Percentiles rank a stretch among this genome's conserved stretches.
Conservation (phyloP, 2,888 invertebrate genomes). For the Phalangium opilio region DNA sequence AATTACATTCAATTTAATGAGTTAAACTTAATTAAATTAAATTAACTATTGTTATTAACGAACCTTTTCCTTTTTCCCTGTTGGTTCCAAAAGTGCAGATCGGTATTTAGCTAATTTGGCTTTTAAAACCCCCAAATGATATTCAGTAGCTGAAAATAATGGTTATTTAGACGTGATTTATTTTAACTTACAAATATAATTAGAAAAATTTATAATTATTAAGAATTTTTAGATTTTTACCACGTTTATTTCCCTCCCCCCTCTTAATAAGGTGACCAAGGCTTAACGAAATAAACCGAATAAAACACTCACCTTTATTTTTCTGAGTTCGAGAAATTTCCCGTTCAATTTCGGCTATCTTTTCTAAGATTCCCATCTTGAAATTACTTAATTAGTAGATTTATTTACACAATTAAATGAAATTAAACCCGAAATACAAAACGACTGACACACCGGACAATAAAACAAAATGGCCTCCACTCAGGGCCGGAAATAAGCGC, state of each 20-base stretch:
- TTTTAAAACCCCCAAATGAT: conserved; percentile 92
- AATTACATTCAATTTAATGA: neutral
- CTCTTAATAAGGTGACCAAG: no score
- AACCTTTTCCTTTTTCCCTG: conserved; percentile 85
- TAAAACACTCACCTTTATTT: conserved; percentile 89
- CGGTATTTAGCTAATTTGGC: conserved; percentile 91
- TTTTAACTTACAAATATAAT: conserved; percentile 1
- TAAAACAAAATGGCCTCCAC: no score
- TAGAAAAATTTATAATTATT: conserved; percentile 6
- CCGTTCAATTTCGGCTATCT: conserved; percentile 95
- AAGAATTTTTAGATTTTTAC: conserved; percentile 4
- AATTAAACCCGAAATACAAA: no score
- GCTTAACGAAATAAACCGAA: no score
- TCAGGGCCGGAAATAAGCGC: no score
- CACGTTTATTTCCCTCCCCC: no score
- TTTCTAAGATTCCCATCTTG: conserved; percentile 92
- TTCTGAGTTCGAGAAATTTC: conserved; percentile 98
- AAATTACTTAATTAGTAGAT: neutral
- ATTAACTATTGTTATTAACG: neutral
- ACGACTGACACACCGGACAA: no score
- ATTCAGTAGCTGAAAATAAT: conserved; percentile 68
- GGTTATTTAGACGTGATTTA: no score
- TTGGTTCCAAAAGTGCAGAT: conserved; percentile 82
- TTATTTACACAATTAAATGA: no score
- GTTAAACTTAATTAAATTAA: neutral